Percentiles rank a stretch among this genome's conserved stretches.
Conservation (phyloP, 2,888 invertebrate species). For the Eilema sororculum region DNA sequence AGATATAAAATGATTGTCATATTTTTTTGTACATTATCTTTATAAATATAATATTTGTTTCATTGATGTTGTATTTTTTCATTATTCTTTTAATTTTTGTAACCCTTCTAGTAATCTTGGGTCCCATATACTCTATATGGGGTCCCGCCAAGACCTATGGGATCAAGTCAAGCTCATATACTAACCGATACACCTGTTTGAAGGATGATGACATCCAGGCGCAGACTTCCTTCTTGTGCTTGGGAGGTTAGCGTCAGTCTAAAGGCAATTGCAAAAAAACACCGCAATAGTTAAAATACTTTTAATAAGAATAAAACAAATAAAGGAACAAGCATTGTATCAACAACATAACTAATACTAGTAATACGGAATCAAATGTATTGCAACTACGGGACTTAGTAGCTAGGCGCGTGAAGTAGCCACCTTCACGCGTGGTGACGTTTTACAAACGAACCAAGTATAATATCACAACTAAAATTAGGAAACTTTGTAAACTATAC, state of each 20-base stretch:
- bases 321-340: conserved; percentile 64
- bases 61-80: conserved; percentile 29
- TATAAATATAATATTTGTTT: conserved; percentile 42
- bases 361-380: conserved; percentile 54
- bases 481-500: conserved; percentile 26
- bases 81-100: neutral
- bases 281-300: conserved; percentile 51
- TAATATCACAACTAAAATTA: conserved; percentile 44
- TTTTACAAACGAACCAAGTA: conserved; percentile 26
- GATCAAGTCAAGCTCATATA: too few relatives aligned
- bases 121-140: too few relatives aligned
- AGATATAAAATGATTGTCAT: conserved; percentile 50
- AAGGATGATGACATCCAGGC: too few relatives aligned
- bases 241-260: too few relatives aligned
- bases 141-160: too few relatives aligned
- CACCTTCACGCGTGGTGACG: conserved; percentile 21
- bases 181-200: too few relatives aligned
- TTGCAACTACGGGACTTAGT: conserved; percentile 58
- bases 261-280: neutral
- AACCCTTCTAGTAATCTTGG: too few relatives aligned
- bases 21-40: conserved; percentile 53
- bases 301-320: conserved; percentile 68
- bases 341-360: conserved; percentile 52
- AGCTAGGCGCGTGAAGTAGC: conserved; percentile 38
- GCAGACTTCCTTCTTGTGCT: too few relatives aligned